Evolutionary conservation across 1,140 invertebrate genomes (phyloP), one percentile per base, ranked within the genome.

Genomic region (Solen grandis): DNA sequence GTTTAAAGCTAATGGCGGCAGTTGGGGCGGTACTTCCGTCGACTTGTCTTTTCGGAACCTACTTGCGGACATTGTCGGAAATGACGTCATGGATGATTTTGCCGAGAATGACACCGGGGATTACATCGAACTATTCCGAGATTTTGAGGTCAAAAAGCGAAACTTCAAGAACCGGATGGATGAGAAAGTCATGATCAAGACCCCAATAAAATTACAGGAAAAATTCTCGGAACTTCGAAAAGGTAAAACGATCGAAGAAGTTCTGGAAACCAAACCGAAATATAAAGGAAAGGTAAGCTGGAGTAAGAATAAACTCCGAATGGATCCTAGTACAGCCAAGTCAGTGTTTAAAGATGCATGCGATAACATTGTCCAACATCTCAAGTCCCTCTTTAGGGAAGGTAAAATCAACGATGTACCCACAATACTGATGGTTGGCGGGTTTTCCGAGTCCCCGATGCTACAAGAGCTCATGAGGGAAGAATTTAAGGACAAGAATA

Each of bases 391-490:
- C 36, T 50, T 66, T 13, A 62, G 19, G 10, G 31, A 70, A 50
- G 22, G 36, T 72, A 14, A 68, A 70, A 5, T 41, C 52, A 36
- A 72, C 16, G 35, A 54, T 73, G 35, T 55, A 19, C 5, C 5
- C 27, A 73, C 27, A 22, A 57, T 84, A n/a, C 68, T 84, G n/a
- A 72, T 84, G 63, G 78, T 66, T 31, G 77, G 82, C 10, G 82
- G 82, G 31, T 84, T 84, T 54, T 81, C 82, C 35, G 73, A 84
- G 29, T 68, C 69, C 2, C 33, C 25, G 3, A 38, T 84, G 27
- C 52, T 84, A 14, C 73, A 84, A 57, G 41, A 55, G 25, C 50
- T 57, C 1, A 52, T 84, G 16, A 75, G 60, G 31, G 27, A 52
- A 16, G 36, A 25, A 3, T 13, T 78, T 2, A 66, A 68, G 19